Percentiles rank a stretch among this genome's conserved stretches.
Evolutionary conservation across 2,888 invertebrate genomes (phyloP).

Genomic region (Itoplectis maculator): DNA sequence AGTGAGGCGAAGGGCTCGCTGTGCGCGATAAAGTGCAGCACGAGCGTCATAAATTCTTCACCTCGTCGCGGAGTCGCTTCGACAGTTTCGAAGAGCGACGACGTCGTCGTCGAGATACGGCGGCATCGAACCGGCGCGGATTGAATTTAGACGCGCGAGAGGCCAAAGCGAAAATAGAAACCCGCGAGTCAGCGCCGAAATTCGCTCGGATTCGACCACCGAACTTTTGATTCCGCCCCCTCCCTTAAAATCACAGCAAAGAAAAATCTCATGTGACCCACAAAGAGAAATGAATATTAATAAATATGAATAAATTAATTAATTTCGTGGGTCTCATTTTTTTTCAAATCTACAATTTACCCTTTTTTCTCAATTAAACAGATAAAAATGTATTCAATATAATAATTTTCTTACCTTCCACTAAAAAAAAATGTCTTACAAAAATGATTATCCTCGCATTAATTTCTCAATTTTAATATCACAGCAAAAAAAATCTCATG

Average conservation of each 20-base stretch:
- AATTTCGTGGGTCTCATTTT: no score
- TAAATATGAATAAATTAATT: no score
- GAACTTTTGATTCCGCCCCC: slow-evolving; percentile 10
- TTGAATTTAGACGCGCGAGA: slow-evolving; percentile 56
- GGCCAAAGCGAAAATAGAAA: slow-evolving; percentile 59
- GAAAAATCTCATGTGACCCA: neutral
- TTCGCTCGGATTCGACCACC: slow-evolving; percentile 43
- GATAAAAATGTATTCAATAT: no score
- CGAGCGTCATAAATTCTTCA: slow-evolving; percentile 18
- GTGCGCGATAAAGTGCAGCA: neutral
- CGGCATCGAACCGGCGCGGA: slow-evolving; percentile 46
- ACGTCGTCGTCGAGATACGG: slow-evolving; percentile 38
- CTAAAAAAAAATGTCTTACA: no score
- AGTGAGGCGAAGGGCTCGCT: no score
- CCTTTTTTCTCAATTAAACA: no score
- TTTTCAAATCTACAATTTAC: no score
- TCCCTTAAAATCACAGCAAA: no score
- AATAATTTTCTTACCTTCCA: no score
- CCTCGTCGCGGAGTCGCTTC: slow-evolving; percentile 14
- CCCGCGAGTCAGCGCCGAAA: slow-evolving; percentile 32
- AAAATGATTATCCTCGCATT: no score
- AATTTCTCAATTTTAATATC: no score
- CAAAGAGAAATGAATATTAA: neutral
- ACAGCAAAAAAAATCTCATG: neutral
- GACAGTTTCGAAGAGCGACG: slow-evolving; percentile 35